Percentiles rank a stretch among this genome's conserved stretches.
Conservation (phyloP, 2,797 vertebrate species). For the Liasis olivaceus region DNA sequence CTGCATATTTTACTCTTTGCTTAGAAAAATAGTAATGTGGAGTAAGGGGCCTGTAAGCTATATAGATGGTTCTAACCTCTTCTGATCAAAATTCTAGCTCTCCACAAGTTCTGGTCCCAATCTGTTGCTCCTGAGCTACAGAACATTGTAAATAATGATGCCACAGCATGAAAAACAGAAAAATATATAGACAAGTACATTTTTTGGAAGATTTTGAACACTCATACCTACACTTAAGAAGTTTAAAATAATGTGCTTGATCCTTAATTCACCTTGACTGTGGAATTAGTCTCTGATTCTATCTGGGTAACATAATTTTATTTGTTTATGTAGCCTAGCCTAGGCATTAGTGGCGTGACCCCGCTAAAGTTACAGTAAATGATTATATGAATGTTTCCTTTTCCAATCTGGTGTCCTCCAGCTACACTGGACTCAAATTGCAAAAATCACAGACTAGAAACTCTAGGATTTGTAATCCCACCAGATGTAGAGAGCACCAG, state of each 20-base stretch:
- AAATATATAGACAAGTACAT: background rate
- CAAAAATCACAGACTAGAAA: background rate
- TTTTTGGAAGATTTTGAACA: background rate
- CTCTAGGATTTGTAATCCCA: background rate
- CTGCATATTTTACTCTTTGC: constrained; percentile 24
- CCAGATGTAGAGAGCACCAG: background rate
- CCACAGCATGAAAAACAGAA: background rate
- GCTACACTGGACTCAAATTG: background rate
- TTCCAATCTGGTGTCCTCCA: background rate
- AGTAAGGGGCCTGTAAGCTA: background rate
- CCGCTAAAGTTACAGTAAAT: background rate
- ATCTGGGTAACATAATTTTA: background rate
- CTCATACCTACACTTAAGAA: background rate
- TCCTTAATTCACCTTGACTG: background rate
- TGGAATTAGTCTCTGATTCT: background rate
- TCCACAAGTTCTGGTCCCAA: background rate
- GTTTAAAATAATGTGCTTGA: background rate
- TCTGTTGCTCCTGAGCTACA: background rate
- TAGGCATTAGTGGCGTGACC: background rate
- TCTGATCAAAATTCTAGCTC: background rate
- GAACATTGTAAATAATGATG: background rate
- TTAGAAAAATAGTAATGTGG: constrained; percentile 30
- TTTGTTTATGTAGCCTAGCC: background rate
- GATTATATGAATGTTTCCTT: background rate
- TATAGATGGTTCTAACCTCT: background rate